Evolutionary conservation across 2,797 vertebrate genomes (phyloP).

Genomic region (Rhynchonycteris naso): DNA sequence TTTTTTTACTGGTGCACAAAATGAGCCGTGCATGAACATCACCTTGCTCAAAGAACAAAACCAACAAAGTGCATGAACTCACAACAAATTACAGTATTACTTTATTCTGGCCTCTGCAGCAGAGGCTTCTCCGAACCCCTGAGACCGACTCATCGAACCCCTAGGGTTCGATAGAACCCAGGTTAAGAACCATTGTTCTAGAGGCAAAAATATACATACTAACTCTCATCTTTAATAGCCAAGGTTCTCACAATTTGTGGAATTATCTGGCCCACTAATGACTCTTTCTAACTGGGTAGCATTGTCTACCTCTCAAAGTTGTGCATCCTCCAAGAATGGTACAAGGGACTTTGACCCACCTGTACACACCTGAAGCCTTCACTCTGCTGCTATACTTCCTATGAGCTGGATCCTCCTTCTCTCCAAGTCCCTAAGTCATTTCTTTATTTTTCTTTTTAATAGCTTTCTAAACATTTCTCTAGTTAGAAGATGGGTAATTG

Average conservation of each 20-base stretch:
- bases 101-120: too few relatives aligned
- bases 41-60: too few relatives aligned
- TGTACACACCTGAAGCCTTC: background rate
- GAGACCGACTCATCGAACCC: too few relatives aligned
- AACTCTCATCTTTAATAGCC: background rate
- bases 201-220: background rate
- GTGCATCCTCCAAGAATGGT: background rate
- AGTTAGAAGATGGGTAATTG: background rate
- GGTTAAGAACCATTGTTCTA: too few relatives aligned
- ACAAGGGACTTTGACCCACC: background rate
- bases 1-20: too few relatives aligned
- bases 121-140: too few relatives aligned
- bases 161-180: too few relatives aligned
- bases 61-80: too few relatives aligned
- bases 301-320: background rate
- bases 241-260: background rate
- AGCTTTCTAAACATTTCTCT: constrained; percentile 6
- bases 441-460: background rate
- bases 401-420: background rate
- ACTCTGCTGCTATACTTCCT: background rate
- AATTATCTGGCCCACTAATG: background rate
- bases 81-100: too few relatives aligned
- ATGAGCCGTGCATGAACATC: too few relatives aligned
- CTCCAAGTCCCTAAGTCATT: background rate
- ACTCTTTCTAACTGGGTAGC: background rate